These are phyloP conservation scores for Amphiprion percula DNA, from an alignment of 2,113 vertebrate genomes.

Conservation along the genomic window DNA sequence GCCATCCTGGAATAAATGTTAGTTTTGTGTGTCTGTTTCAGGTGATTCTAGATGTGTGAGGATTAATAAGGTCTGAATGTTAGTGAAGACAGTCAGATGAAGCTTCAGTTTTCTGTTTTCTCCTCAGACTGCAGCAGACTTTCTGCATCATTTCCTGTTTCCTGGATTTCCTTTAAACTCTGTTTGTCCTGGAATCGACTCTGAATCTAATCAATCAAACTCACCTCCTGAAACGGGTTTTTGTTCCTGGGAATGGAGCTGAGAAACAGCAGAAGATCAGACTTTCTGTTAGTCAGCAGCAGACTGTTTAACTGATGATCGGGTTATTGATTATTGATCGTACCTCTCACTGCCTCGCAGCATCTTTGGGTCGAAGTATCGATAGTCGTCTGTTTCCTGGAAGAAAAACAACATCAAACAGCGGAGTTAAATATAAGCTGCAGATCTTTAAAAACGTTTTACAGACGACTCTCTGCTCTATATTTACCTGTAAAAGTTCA, in stretches of 20 bases:
- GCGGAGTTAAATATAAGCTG: no score
- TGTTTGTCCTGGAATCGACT: constrained; percentile 12
- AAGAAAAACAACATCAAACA: constrained; percentile 28
- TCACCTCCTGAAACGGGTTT: constrained; percentile 98
- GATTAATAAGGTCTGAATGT: no score
- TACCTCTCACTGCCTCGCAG: constrained; percentile 96
- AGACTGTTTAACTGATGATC: not conserved
- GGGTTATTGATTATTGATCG: not conserved
- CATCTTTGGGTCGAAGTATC: constrained; percentile 99
- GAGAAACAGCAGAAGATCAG: constrained; percentile 51
- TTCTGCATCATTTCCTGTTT: constrained; percentile 6
- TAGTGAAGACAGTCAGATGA: no score
- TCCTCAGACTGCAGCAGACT: not conserved
- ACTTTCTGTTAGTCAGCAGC: not conserved
- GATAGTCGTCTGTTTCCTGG: constrained; percentile 97
- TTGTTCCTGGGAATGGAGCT: constrained; percentile 98
- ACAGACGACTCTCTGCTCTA: no score
- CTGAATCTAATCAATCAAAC: constrained; percentile 17
- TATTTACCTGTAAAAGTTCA: no score
- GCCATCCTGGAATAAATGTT: no score
- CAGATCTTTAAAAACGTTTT: no score
- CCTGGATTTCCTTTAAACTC: not conserved
- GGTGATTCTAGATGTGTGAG: no score
- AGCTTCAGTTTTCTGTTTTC: no score
- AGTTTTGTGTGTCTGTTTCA: no score